These are phyloP conservation scores for Agrilus mali DNA, from an alignment of 2,888 invertebrate species.

Conservation along the genomic window DNA sequence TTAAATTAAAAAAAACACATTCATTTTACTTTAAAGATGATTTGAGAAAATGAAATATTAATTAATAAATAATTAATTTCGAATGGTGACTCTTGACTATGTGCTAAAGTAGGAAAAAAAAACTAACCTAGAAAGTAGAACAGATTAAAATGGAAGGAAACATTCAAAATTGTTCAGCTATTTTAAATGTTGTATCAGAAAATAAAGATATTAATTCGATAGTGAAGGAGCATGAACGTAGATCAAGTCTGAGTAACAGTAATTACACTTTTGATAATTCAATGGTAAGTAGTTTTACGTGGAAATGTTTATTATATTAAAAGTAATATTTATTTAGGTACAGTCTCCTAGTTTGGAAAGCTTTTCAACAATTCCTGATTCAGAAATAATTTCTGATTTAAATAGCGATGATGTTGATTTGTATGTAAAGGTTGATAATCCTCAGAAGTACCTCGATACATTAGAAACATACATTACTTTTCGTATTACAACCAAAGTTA, in stretches of 20 bases:
- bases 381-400: slow-evolving; percentile 40
- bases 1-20: no score
- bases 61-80: no score
- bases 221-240: slow-evolving; percentile 27
- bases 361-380: slow-evolving; percentile 45
- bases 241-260: slow-evolving; percentile 25
- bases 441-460: slow-evolving; percentile 58
- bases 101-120: no score
- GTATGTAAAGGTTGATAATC: slow-evolving; percentile 55
- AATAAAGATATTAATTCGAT: slow-evolving; percentile 30
- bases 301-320: slow-evolving; percentile 3
- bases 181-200: slow-evolving; percentile 34
- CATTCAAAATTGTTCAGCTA: slow-evolving; percentile 26
- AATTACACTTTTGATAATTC: slow-evolving; percentile 29
- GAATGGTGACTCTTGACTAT: no score
- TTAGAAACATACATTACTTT: slow-evolving; percentile 61
- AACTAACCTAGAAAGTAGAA: no score
- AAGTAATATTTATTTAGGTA: slow-evolving; percentile 27
- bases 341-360: slow-evolving; percentile 47
- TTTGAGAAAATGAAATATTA: no score
- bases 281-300: slow-evolving; percentile 18
- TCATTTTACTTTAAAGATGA: no score
- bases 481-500: slow-evolving; percentile 53
- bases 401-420: slow-evolving; percentile 45
- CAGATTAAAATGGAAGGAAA: slow-evolving; percentile 7